These are phyloP conservation scores for Riparia riparia DNA, from an alignment of 2,113 vertebrate genomes.

Conservation along the genomic window DNA sequence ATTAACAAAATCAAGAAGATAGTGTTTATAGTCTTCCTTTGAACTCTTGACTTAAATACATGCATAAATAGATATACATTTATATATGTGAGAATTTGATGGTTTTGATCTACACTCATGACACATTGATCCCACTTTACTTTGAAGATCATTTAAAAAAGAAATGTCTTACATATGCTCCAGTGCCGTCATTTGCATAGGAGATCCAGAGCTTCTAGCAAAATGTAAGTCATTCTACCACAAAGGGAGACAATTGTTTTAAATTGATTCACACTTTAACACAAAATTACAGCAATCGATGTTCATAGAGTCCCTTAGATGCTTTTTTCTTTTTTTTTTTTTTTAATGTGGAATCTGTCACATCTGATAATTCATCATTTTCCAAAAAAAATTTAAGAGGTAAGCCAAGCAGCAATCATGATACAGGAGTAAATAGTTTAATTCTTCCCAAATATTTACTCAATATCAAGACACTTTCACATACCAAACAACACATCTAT, in stretches of 20 bases:
- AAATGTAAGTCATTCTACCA: neutral
- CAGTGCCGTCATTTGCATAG: slow-evolving; percentile 58
- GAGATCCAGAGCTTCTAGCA: neutral
- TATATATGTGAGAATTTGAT: slow-evolving; percentile 12
- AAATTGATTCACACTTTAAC: slow-evolving; percentile 19
- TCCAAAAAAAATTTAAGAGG: slow-evolving; percentile 2
- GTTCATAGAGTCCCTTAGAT: neutral
- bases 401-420: neutral
- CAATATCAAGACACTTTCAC: neutral
- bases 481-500: neutral
- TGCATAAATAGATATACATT: slow-evolving; percentile 26
- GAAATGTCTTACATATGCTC: slow-evolving; percentile 32
- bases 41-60: slow-evolving; percentile 62
- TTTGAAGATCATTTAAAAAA: slow-evolving; percentile 73
- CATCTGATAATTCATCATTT: neutral
- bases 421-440: neutral
- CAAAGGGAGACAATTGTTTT: slow-evolving; percentile 3
- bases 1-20: slow-evolving; percentile 58
- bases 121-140: slow-evolving; percentile 60
- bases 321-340: neutral
- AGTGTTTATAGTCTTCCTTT: slow-evolving; percentile 63
- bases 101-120: slow-evolving; percentile 58
- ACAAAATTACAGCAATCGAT: neutral
- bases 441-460: neutral
- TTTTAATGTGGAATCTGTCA: neutral